Evolutionary conservation across 2,113 vertebrate genomes (phyloP), one percentile per base, ranked within the genome.

Genomic region (Sander vitreus): DNA sequence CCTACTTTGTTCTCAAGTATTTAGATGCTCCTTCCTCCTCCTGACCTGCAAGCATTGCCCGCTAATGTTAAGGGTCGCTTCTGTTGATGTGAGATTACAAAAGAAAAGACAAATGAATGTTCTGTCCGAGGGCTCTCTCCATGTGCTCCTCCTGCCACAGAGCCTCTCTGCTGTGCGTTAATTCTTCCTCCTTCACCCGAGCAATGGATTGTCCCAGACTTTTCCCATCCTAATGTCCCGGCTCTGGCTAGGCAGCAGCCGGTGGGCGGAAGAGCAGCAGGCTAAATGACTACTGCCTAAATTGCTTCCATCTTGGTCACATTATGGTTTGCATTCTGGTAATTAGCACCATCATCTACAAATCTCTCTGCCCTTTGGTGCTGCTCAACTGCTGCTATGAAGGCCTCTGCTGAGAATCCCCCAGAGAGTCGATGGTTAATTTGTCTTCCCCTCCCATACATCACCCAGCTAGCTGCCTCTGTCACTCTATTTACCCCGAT

Each of bases 321-420:
- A 96, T 96, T 95, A 95, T 95, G 94, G 95, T 93, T 93, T 92
- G 93, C 90, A 95, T 96, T 97, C 96, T 96, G 95, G 93, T 97
- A 97, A 97, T 97, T 97, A 97, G 96, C 95, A 95, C 95, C 96
- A 95, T 96, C 96, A 95, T 96, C 95, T 95, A 94, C 96, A 96
- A 96, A 96, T 95, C 95, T 95, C 94, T 95, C 92, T 95, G 95
- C 96, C 96, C 96, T 94, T 96, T 95, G 95, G 96, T 96, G 91
- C 92, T 93, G 91, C 92, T 93, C 90, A 93, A 94, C 93, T 76
- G 77, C 93, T 92, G 93, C 93, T 94, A 90, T 89, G 65, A 80
- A 81, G 88, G 88, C 73, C 81, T 83, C 66, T 78, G 84, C 91
- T 89, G 79, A 90, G 85, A 92, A 91, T 91, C 84, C 92, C 94